Base-by-base conservation (phyloP, 2,888 invertebrate species). In the Dimorphilus gyrociliatus region DNA sequence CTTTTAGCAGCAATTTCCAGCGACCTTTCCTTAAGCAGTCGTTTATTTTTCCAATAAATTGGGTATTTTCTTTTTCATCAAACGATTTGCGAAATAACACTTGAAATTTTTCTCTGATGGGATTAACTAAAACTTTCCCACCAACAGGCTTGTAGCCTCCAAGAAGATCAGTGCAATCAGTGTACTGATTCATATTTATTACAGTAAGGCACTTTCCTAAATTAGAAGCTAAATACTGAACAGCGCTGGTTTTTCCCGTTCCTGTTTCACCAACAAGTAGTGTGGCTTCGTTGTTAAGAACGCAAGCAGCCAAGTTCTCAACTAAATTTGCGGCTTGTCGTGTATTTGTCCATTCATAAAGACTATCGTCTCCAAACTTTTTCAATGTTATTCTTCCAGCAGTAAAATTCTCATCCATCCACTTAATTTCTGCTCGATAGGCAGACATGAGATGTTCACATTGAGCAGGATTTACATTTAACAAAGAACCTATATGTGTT, bases 101-200 rank as follows among this genome's bases (percentile, higher is more conserved):
- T 54, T 86, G 78, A 57, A 86, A 94, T 48, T 84, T 78, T 21
- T 73, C 72, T 47, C 74, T 72, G 24, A 92, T 68, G 0, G 90
- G 86, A 28, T 71, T 67, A 16, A 94, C 72, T 0, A 88, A 69
- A 47, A 76, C 76, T 50, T 78, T 79, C 8, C 90, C 60, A 56
- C 92, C 86, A 0, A 92, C 82, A 0, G 97, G 97, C 61, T 92
- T 94, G 55, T 81, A 73, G 39, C 97, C 94, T 33, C 97, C 97
- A 0, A 99, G 69, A 23, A 99, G 70, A 66, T 99, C 97, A 0
- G 85, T 78, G 6, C 82, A 82, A 63, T 99, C 97, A 26, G 88
- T 92, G 55, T 97, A 94, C 53, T 97, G 92, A 55, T 92, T 97
- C 82, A 99, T 82, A 56, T 99, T 99, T 16, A 99, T 81, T 1